phyloP scores from a whole-genome alignment of 1,140 invertebrate species.

The Diploscapter pachys region DNA sequence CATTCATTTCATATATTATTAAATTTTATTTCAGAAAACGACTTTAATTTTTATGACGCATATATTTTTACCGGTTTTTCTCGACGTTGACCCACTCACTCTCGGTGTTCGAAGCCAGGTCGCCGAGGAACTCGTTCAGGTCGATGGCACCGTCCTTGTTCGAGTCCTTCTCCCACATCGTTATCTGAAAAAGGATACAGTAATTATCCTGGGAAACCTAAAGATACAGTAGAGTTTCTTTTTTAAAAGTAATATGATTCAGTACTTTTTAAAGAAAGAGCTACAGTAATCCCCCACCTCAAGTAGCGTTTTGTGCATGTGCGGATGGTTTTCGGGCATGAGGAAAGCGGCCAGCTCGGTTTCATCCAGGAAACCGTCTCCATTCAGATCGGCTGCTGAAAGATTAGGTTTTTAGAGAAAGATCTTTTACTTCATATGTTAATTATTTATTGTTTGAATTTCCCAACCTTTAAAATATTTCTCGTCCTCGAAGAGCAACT shows the following conservation, averaged over 20 bases:
- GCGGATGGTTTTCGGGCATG: slow-evolving; percentile 85
- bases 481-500: slow-evolving; percentile 72
- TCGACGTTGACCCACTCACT: slow-evolving; percentile 79
- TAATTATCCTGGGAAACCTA: too few relatives aligned
- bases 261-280: too few relatives aligned
- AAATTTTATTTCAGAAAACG: neutral
- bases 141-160: slow-evolving; percentile 73
- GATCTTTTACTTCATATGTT: too few relatives aligned
- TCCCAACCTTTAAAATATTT: slow-evolving; percentile 70
- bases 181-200: slow-evolving; percentile 76
- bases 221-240: too few relatives aligned
- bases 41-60: too few relatives aligned
- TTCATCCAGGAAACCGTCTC: slow-evolving; percentile 73
- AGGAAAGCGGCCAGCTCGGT: slow-evolving; percentile 83
- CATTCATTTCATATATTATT: too few relatives aligned
- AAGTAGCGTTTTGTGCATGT: slow-evolving; percentile 80
- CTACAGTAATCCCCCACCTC: too few relatives aligned
- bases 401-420: too few relatives aligned
- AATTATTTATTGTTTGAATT: neutral
- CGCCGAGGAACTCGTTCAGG: slow-evolving; percentile 58
- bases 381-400: slow-evolving; percentile 75
- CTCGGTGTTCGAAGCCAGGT: slow-evolving; percentile 66
- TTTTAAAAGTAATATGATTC: too few relatives aligned
- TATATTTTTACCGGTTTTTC: slow-evolving; percentile 68
- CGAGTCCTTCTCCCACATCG: slow-evolving; percentile 77